Conservation (phyloP, 2,888 invertebrate species). For the Sclerodermus sp. region DNA sequence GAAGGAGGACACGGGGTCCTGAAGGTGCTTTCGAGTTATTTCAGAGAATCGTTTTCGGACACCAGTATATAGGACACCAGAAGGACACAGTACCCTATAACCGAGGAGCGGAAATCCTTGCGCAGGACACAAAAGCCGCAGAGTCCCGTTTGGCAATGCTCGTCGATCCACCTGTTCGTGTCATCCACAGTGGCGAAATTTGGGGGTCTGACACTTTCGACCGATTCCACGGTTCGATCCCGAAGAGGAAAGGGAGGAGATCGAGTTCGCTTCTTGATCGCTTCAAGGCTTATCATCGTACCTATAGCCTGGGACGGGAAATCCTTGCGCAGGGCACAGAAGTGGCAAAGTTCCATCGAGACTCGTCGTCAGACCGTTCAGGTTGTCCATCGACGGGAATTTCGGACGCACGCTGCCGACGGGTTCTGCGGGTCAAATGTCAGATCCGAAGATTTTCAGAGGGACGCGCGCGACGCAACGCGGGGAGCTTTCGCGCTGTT, state of each 20-base stretch:
- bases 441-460: neutral
- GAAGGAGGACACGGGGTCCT: too few species aligned
- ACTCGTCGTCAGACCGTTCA: slow-evolving; percentile 43
- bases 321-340: slow-evolving; percentile 75
- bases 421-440: slow-evolving; percentile 57
- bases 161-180: slow-evolving; percentile 63
- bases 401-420: slow-evolving; percentile 67
- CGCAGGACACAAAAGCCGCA: slow-evolving; percentile 70
- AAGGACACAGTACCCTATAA: too few species aligned
- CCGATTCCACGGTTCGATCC: slow-evolving; percentile 63
- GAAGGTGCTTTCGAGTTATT: too few species aligned
- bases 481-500: too few species aligned
- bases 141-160: slow-evolving; percentile 50
- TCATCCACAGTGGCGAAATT: slow-evolving; percentile 67
- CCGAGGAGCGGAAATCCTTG: slow-evolving; percentile 71
- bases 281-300: slow-evolving; percentile 36
- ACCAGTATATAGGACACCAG: too few species aligned
- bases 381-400: slow-evolving; percentile 58
- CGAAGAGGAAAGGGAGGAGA: too few species aligned
- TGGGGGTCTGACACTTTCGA: slow-evolving; percentile 67
- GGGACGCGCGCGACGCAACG: too few species aligned
- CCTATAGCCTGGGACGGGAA: slow-evolving; percentile 65
- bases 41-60: too few species aligned
- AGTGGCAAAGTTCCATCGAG: slow-evolving; percentile 61
- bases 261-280: too few species aligned